A percentile compares a stretch with the other conserved stretches of the same genome.
Conservation (phyloP, 92 coral and sea anemone genomes). For the Palythoa grandiflora region DNA sequence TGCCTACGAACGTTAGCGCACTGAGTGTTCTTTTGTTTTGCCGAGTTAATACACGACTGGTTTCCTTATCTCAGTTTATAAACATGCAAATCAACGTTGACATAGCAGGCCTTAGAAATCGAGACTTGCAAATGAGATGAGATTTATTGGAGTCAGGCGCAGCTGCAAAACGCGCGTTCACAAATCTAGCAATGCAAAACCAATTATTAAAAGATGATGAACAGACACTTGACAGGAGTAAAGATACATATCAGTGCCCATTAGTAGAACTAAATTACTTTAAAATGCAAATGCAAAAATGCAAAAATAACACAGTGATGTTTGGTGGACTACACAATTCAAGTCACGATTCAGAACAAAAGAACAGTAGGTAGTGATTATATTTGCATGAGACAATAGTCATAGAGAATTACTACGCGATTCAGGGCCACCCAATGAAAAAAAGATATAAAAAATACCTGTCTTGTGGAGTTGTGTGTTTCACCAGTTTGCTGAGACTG, state of each 20-base stretch:
- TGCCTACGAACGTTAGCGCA: background rate
- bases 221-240: background rate
- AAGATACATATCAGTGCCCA: background rate
- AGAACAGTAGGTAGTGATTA: background rate
- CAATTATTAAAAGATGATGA: background rate
- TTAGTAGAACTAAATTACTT: background rate
- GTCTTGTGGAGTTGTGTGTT: background rate
- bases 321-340: background rate
- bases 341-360: background rate
- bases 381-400: background rate
- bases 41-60: constrained; percentile 2
- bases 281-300: background rate
- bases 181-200: background rate
- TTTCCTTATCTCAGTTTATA: background rate
- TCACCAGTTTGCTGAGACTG: background rate
- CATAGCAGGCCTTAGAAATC: constrained; percentile 4
- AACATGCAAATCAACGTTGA: constrained; percentile 26
- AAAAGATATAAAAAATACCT: background rate
- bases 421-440: background rate
- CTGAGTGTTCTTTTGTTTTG: background rate
- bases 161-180: background rate
- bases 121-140: constrained; percentile 38
- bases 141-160: background rate
- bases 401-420: background rate
- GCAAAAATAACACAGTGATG: background rate